phyloP scores from a whole-genome alignment of 2,797 vertebrate species.

The Bradypodion pumilum region DNA sequence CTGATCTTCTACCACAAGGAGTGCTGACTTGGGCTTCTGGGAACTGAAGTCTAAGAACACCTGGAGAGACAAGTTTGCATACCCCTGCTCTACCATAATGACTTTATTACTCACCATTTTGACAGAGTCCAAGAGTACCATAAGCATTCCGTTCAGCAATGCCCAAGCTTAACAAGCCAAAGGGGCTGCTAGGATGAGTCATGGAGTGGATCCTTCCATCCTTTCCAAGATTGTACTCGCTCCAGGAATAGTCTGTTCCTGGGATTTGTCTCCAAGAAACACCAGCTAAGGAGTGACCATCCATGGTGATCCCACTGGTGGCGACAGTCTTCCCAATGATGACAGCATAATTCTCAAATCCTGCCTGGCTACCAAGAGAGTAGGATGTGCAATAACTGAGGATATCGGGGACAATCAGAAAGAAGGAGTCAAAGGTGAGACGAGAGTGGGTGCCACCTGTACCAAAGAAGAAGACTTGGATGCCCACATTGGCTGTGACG shows the following conservation, averaged over 20 bases:
- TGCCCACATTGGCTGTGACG: constrained; percentile 71
- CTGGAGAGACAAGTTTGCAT: too few species aligned
- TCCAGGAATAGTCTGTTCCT: constrained; percentile 76
- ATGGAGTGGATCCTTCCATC: constrained; percentile 39
- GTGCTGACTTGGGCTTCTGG: too few species aligned
- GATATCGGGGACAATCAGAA: constrained; percentile 71
- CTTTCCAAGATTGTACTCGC: constrained; percentile 62
- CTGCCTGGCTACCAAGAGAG: constrained; percentile 56
- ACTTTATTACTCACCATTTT: constrained; percentile 46
- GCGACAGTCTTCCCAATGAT: constrained; percentile 68
- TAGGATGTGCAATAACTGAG: constrained; percentile 76
- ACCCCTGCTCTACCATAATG: too few species aligned
- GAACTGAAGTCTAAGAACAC: too few species aligned
- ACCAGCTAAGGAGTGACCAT: constrained; percentile 41
- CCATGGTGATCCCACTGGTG: constrained; percentile 55
- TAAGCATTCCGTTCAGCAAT: constrained; percentile 68
- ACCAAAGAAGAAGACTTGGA: constrained; percentile 79
- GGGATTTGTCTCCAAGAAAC: constrained; percentile 67
- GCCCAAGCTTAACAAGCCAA: constrained; percentile 78
- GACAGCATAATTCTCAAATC: constrained; percentile 69
- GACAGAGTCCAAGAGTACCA: constrained; percentile 68
- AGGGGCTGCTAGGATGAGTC: constrained; percentile 56
- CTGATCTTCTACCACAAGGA: too few species aligned
- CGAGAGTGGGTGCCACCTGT: constrained; percentile 55
- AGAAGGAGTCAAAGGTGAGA: constrained; percentile 70